A percentile compares a stretch with the other conserved stretches of the same genome.
Evolutionary conservation across 2,888 invertebrate species (phyloP).

Genomic region (Pterobdella sp.): DNA sequence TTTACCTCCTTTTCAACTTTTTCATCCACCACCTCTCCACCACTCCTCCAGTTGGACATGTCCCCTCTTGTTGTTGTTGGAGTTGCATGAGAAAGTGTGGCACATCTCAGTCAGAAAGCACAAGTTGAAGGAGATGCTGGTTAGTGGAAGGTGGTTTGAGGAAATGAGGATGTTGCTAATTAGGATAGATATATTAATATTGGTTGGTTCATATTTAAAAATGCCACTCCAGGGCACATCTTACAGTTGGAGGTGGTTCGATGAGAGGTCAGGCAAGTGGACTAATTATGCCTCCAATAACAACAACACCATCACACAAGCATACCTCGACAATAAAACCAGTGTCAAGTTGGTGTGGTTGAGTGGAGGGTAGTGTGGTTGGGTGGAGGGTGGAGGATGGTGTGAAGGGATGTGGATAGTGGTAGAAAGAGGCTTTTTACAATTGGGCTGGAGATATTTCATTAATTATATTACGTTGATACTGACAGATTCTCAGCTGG

Average conservation of each 20-base stretch:
- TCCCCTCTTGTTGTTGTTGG: conserved; percentile 65
- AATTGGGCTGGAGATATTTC: not conserved
- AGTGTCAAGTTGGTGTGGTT: conserved; percentile 42
- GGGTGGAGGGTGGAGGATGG: not conserved
- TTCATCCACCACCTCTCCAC: no score
- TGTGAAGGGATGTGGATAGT: not conserved
- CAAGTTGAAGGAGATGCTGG: conserved; percentile 44
- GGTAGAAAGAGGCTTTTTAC: not conserved
- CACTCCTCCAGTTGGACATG: conserved; percentile 66
- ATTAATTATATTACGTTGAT: not conserved
- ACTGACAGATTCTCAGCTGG: conserved; percentile 63
- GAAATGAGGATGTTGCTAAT: not conserved
- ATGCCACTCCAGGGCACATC: conserved; percentile 44
- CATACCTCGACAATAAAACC: conserved; percentile 59
- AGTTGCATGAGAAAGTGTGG: conserved; percentile 69
- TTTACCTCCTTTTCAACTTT: no score
- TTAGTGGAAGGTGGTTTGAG: conserved; percentile 35
- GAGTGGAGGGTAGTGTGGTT: not conserved
- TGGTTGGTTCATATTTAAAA: not conserved
- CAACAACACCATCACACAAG: conserved; percentile 69
- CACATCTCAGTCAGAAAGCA: conserved; percentile 59
- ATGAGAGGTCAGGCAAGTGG: conserved; percentile 73
- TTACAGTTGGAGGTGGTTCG: conserved; percentile 71
- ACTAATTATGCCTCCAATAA: conserved; percentile 64
- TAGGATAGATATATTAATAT: not conserved